Evolutionary conservation across 2,797 vertebrate species (phyloP).

Genomic region (Odontamblyopus rebecca): DNA sequence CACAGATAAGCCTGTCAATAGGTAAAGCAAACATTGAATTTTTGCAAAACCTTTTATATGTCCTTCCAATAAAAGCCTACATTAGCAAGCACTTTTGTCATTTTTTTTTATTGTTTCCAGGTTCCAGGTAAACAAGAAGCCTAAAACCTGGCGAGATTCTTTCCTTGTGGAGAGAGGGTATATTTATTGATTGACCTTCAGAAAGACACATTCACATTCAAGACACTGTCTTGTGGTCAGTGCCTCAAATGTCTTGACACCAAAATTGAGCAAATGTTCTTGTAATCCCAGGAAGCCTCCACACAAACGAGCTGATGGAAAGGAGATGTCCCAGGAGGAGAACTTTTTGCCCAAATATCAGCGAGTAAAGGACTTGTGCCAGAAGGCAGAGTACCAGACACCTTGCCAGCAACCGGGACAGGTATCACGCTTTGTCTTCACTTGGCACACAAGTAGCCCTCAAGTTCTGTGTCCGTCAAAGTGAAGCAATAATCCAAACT

Average conservation of each 20-base stretch:
- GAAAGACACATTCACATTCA: constrained; percentile 33
- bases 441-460: background rate
- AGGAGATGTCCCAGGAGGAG: constrained; percentile 88
- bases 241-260: constrained; percentile 22
- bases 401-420: constrained; percentile 94
- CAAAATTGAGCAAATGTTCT: constrained; percentile 22
- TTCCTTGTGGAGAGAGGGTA: constrained; percentile 97
- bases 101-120: constrained; percentile 63
- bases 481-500: background rate
- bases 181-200: constrained; percentile 61
- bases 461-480: background rate
- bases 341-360: constrained; percentile 95
- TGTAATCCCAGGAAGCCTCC: constrained; percentile 84
- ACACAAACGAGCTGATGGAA: constrained; percentile 87
- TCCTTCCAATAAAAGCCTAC: background rate
- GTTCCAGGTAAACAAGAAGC: constrained; percentile 91
- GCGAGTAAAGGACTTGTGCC: constrained; percentile 92
- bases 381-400: constrained; percentile 91
- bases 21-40: constrained; percentile 70
- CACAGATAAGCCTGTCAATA: constrained; percentile 87
- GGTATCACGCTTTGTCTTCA: constrained; percentile 68
- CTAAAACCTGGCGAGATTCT: constrained; percentile 91
- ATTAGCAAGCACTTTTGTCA: background rate
- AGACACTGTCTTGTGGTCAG: constrained; percentile 26
- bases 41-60: constrained; percentile 10